Evolutionary conservation across 2,888 invertebrate species (phyloP), one percentile per base, ranked within the genome.

Genomic region (Nemurella pictetii): DNA sequence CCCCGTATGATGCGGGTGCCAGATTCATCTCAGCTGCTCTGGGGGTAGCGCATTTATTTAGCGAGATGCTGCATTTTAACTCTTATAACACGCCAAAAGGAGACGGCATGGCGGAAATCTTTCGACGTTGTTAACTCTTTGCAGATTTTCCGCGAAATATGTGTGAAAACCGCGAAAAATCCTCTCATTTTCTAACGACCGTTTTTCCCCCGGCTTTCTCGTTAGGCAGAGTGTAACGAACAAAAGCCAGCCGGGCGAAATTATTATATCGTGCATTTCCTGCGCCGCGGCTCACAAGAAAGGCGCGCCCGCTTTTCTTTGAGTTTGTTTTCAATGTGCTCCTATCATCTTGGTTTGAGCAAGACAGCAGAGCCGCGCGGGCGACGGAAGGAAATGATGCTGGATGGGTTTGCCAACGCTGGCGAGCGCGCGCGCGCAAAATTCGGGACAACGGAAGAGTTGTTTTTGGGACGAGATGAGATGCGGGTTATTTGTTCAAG

Each of bases 401-500:
- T 20, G 20, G 55, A 55, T 55, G 55, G 20, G n/a, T n/a, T n/a
- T n/a, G n/a, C n/a, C n/a, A 55, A 55, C 20, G 12, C 55, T 12
- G 55, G 9, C 32, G 78, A 27, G 75, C 25, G 12, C 20, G 28
- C 28, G 78, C 29, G 78, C 5, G 75, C 75, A 75, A 74, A 74
- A 74, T 55, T 55, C 15, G 20, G 9, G 55, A 55, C 55, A 55
- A 55, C 55, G 55, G 55, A 55, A 55, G 55, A 55, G 55, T 55
- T 55, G 55, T 55, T 55, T 55, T 55, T 55, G 80, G 80, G 80
- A 80, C 35, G 32, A 28, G 32, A 80, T 80, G 32, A 28, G 32
- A 80, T 80, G 32, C 29, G 80, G 80, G 80, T 35, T 80, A 80
- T 80, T 80, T 80, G 80, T 80, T 80, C 80, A 80, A 32, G 80